These are phyloP conservation scores for Herpetotheres cachinnans DNA, from an alignment of 2,113 vertebrate genomes.

Conservation along the genomic window DNA sequence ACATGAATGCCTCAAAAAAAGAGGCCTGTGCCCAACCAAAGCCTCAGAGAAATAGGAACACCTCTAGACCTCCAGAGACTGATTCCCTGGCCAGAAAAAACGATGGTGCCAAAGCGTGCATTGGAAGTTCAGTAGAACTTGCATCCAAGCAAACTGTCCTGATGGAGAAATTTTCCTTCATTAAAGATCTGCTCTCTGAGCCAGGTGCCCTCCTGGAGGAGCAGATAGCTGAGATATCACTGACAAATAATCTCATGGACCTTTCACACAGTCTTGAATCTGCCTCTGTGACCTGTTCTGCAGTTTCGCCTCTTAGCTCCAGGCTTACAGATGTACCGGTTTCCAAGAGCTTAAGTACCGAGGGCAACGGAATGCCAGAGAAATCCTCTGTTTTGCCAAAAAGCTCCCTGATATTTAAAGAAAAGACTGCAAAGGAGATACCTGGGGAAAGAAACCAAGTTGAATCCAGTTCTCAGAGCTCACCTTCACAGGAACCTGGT, in stretches of 20 bases:
- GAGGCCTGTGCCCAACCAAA: background rate
- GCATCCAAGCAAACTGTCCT: background rate
- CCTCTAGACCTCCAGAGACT: background rate
- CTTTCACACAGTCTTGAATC: background rate
- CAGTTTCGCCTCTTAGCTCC: background rate
- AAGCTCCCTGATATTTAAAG: background rate
- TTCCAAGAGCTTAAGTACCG: background rate
- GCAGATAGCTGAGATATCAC: background rate
- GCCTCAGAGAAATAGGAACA: background rate
- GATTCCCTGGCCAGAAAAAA: background rate
- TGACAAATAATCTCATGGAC: background rate
- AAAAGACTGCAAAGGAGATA: background rate
- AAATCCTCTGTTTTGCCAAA: background rate
- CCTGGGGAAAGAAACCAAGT: background rate
- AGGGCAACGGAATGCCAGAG: background rate
- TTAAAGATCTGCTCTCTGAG: background rate
- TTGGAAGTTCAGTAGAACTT: background rate
- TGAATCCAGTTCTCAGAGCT: background rate
- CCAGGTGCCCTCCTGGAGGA: background rate
- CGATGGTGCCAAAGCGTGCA: background rate
- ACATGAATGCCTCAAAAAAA: background rate
- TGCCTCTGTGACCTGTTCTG: background rate
- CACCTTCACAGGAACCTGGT: constrained; percentile 3
- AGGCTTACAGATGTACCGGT: background rate
- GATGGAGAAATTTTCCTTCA: background rate